phyloP scores from a whole-genome alignment of 2,888 invertebrate genomes.

The Platynereis dumerilii region DNA sequence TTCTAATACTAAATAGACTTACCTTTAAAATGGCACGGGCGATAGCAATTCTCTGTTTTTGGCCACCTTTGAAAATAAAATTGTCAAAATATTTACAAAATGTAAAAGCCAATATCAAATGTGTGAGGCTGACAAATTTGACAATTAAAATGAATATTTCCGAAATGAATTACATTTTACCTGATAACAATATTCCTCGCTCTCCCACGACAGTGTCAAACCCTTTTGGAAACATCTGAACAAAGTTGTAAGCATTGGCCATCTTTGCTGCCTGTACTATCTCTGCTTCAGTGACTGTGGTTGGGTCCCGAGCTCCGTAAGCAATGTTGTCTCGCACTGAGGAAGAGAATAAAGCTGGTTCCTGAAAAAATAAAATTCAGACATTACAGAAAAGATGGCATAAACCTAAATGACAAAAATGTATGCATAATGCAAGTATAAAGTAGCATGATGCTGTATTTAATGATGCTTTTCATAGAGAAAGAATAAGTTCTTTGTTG shows the following conservation, averaged over 20 bases:
- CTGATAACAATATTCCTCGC: conserved; percentile 86
- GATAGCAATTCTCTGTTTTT: conserved; percentile 91
- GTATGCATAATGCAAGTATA: too few relatives aligned
- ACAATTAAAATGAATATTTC: too few relatives aligned
- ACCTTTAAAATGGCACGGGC: conserved; percentile 90
- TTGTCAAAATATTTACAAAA: too few relatives aligned
- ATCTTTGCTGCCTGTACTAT: conserved; percentile 75
- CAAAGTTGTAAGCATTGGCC: conserved; percentile 86
- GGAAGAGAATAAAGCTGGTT: conserved; percentile 90
- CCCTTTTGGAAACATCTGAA: conserved; percentile 72
- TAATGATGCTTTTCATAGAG: too few relatives aligned
- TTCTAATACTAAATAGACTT: too few relatives aligned
- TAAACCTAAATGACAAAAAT: too few relatives aligned
- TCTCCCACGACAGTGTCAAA: conserved; percentile 88
- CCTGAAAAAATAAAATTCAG: conserved; percentile 68
- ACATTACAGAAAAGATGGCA: too few relatives aligned
- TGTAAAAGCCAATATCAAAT: too few relatives aligned
- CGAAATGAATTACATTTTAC: conserved; percentile 61
- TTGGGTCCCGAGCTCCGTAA: conserved; percentile 75
- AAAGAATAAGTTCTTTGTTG: too few relatives aligned
- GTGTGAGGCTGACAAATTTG: too few relatives aligned
- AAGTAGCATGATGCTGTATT: too few relatives aligned
- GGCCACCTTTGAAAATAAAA: conserved; percentile 75
- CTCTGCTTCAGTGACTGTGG: conserved; percentile 67
- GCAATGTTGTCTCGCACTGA: conserved; percentile 78